phyloP scores from a whole-genome alignment of 2,797 vertebrate genomes.

The Microctenopoma lineatum region DNA sequence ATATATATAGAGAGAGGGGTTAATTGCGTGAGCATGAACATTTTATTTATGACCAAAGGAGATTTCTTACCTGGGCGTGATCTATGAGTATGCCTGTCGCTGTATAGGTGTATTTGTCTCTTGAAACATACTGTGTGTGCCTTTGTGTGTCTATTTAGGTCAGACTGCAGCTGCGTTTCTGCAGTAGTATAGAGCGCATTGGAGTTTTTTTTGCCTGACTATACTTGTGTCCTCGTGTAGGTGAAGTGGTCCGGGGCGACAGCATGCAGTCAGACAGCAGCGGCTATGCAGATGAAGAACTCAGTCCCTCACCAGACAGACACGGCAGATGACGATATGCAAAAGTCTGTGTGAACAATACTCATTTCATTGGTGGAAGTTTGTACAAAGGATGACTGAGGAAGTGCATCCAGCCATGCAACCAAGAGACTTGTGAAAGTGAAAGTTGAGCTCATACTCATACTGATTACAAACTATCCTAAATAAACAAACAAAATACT shows the following conservation, averaged over 20 bases:
- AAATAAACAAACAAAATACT: conserved; percentile 16
- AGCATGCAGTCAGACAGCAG: conserved; percentile 84
- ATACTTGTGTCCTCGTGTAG: conserved; percentile 60
- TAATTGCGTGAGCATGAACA: neutral
- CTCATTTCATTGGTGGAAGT: neutral
- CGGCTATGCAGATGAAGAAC: conserved; percentile 83
- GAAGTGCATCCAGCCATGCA: neutral
- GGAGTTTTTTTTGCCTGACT: conserved; percentile 10
- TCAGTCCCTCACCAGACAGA: conserved; percentile 40
- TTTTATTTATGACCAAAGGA: neutral
- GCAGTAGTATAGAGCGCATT: neutral
- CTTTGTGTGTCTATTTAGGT: conserved; percentile 36
- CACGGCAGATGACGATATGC: conserved; percentile 37
- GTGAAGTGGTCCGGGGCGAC: conserved; percentile 69
- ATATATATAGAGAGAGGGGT: neutral
- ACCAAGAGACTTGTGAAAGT: neutral
- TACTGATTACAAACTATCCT: neutral
- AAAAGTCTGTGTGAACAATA: neutral
- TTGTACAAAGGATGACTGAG: neutral
- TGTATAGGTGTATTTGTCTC: conserved; percentile 27
- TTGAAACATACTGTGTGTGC: conserved; percentile 3
- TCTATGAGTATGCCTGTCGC: neutral
- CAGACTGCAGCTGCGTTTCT: conserved; percentile 32
- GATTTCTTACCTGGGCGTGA: neutral
- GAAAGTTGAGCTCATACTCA: neutral